phyloP scores from a whole-genome alignment of 2,888 invertebrate species.

The Eilema griseolum region DNA sequence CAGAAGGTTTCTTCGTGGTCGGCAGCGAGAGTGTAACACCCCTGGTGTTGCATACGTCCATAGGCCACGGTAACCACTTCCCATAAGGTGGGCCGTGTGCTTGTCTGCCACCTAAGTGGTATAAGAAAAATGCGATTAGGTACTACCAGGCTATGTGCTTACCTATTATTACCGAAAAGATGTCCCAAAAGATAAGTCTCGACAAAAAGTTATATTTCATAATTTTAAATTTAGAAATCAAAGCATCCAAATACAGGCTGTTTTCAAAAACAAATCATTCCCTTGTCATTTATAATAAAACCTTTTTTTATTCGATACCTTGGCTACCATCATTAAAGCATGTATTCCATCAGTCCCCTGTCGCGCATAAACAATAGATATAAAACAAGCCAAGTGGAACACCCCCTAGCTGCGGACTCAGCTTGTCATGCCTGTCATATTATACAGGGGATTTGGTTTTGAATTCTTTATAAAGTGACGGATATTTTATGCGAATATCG shows the following conservation, averaged over 20 bases:
- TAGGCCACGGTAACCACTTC: too few species aligned
- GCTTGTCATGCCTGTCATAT: slow-evolving; percentile 73
- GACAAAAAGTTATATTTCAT: not conserved
- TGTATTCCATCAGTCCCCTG: slow-evolving; percentile 75
- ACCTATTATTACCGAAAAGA: not conserved
- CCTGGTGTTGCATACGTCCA: too few species aligned
- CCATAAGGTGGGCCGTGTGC: too few species aligned
- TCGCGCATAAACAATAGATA: slow-evolving; percentile 82
- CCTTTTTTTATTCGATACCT: slow-evolving; percentile 53
- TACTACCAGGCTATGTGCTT: too few species aligned
- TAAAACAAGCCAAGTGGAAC: slow-evolving; percentile 84
- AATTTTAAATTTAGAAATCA: not conserved
- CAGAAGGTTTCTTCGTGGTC: too few species aligned
- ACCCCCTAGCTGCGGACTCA: slow-evolving; percentile 79
- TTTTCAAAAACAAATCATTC: slow-evolving; percentile 43
- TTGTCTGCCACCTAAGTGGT: too few species aligned
- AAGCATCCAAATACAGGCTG: slow-evolving; percentile 19
- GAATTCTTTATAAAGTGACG: slow-evolving; percentile 35
- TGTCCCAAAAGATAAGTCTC: not conserved
- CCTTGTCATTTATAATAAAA: slow-evolving; percentile 50
- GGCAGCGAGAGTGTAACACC: too few species aligned
- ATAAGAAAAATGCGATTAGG: too few species aligned
- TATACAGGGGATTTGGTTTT: slow-evolving; percentile 68
- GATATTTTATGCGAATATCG: slow-evolving; percentile 37
- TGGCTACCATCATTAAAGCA: slow-evolving; percentile 52